Percentiles rank a stretch among this genome's conserved stretches.
Evolutionary conservation across 35 echinoderm and acorn worm genomes (phyloP).

Genomic region (Anneissia japonica): DNA sequence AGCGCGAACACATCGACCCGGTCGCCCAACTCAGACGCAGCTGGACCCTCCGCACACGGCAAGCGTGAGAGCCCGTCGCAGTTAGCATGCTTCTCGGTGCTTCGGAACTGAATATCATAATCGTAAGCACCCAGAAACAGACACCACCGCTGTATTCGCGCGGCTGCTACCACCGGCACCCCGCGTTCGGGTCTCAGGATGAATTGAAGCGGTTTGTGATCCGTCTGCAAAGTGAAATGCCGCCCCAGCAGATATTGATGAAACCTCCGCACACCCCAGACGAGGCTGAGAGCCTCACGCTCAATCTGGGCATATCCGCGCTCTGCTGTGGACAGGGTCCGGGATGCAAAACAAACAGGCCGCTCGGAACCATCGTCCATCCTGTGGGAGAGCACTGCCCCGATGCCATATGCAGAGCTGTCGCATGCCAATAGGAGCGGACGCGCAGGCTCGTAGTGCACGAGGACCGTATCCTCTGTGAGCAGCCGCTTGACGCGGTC

Average conservation of each 20-base stretch:
- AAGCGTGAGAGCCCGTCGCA: slow-evolving; percentile 35
- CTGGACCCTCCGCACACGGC: too few species aligned
- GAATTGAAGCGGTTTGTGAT: slow-evolving; percentile 41
- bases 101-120: slow-evolving; percentile 19
- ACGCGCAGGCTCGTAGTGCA: slow-evolving; percentile 29
- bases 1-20: too few species aligned
- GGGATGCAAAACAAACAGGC: slow-evolving; percentile 38
- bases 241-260: slow-evolving; percentile 41
- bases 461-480: slow-evolving; percentile 18
- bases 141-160: slow-evolving; percentile 13
- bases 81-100: slow-evolving; percentile 15
- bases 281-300: slow-evolving; percentile 29
- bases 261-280: slow-evolving; percentile 37
- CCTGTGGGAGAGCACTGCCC: slow-evolving; percentile 38
- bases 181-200: slow-evolving; percentile 25
- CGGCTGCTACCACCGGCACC: slow-evolving; percentile 1
- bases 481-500: slow-evolving; percentile 26
- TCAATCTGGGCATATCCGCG: slow-evolving; percentile 42
- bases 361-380: slow-evolving; percentile 25
- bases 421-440: slow-evolving; percentile 28
- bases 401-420: slow-evolving; percentile 45
- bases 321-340: slow-evolving; percentile 18
- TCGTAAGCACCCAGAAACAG: not conserved
- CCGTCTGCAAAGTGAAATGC: slow-evolving; percentile 25
- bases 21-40: too few species aligned